Evolutionary conservation across 1,140 invertebrate species (phyloP).

Genomic region (Zophobas atratus): DNA sequence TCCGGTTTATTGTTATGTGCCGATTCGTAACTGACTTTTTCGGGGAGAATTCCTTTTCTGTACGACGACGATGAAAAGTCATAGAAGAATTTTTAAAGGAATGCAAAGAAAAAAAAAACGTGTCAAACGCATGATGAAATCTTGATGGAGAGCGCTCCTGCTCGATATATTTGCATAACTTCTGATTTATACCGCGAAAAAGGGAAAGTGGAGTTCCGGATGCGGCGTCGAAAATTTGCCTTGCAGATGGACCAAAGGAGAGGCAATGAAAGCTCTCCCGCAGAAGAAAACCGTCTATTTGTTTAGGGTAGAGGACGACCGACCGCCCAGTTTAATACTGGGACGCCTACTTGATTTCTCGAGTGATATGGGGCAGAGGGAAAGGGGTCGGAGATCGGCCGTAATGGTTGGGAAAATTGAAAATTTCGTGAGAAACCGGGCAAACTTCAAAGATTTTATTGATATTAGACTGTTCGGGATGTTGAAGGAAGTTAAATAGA

Average conservation of each 20-base stretch:
- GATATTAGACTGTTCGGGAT: no score
- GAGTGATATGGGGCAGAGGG: constrained; percentile 15
- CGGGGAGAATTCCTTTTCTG: no score
- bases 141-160: background rate
- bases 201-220: constrained; percentile 6
- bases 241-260: constrained; percentile 25
- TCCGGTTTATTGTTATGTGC: no score
- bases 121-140: constrained; percentile 18
- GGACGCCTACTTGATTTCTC: constrained; percentile 23
- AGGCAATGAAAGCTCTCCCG: constrained; percentile 14
- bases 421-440: background rate
- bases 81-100: no score
- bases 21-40: no score
- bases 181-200: constrained; percentile 15
- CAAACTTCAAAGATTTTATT: no score
- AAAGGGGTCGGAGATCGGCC: background rate
- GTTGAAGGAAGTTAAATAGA: no score
- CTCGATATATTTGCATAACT: constrained; percentile 30
- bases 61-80: no score
- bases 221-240: constrained; percentile 25
- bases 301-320: constrained; percentile 21
- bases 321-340: constrained; percentile 28
- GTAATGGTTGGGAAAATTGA: constrained; percentile 8
- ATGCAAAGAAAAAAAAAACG: no score
- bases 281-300: constrained; percentile 28